Base-by-base conservation (phyloP, 2,797 vertebrate species). In the Argya squamiceps region DNA sequence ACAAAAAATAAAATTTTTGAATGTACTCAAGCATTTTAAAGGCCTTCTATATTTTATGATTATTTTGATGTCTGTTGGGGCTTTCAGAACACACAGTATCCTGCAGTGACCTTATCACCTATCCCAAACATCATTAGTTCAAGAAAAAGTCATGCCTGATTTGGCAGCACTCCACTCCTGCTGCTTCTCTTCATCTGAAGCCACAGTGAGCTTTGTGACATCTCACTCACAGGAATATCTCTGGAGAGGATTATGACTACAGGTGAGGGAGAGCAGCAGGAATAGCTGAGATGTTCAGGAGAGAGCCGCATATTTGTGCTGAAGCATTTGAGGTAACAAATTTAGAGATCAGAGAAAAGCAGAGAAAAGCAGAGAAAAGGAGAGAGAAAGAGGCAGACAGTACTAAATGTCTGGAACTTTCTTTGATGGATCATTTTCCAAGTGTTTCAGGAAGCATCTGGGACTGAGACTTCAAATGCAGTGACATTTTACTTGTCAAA, bases 41-140 rank as follows among this genome's bases (percentile, higher is more conserved):
- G 1, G 1, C 1, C 8, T 68, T 53, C 8, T 2, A 17, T 0
- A 0, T 44, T 60, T 63, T 76, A 10, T 13, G 6, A 49, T 47
- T 44, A 39, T 58, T 82, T 87, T 84, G 11, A 30, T 84, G 36
- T 3, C 15, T 76, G 11, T 46, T 58, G 11, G 39, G 7, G 2
- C 9, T 78, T 52, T 76, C 30, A 63, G 32, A 5, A 1, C 9
- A 13, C 20, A 9, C 3, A 13, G 4, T 7, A 29, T 27, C 26
- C 47, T 3, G 1, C 21, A 82, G 49, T 36, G 12, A 74, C 16
- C 34, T 65, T 43, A 50, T 29, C 26, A 84, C 9, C 4, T 11
- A 30, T 36, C 27, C 43, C 24, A 63, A 53, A 84, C 2, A 11
- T 59, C 18, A 41, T 10, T 26, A 75, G 13, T 26, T 81, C 53